Conservation (phyloP, 2,797 vertebrate genomes). For the Luscinia megarhynchos region DNA sequence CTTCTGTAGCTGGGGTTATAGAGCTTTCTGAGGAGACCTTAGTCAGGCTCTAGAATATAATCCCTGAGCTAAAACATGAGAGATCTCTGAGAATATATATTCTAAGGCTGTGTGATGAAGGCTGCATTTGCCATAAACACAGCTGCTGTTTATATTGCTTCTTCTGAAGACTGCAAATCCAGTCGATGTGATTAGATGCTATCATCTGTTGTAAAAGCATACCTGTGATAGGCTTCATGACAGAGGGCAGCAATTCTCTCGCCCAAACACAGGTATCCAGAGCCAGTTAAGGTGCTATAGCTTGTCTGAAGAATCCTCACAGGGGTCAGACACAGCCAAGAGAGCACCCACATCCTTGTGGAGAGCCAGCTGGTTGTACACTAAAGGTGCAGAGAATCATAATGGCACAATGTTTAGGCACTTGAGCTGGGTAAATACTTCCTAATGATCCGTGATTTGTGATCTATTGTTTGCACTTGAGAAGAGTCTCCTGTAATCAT, state of each 20-base stretch:
- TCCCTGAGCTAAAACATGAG: neutral
- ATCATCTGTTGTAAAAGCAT: neutral
- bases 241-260: neutral
- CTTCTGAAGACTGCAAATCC: neutral
- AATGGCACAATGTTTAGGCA: neutral
- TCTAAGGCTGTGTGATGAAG: neutral
- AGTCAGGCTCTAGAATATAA: neutral
- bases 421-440: neutral
- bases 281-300: neutral
- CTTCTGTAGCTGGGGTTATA: neutral
- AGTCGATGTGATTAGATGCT: neutral
- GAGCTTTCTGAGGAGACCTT: neutral
- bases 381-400: accelerated
- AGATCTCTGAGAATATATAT: neutral
- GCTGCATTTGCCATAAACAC: neutral
- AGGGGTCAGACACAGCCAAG: neutral
- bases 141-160: neutral
- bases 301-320: neutral
- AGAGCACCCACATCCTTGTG: neutral
- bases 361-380: neutral
- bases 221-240: neutral
- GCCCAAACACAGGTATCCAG: neutral
- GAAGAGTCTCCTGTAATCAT: neutral
- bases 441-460: neutral
- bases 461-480: neutral